Base-by-base conservation (phyloP, 2,797 vertebrate genomes). In the Adelosebastes latens region DNA sequence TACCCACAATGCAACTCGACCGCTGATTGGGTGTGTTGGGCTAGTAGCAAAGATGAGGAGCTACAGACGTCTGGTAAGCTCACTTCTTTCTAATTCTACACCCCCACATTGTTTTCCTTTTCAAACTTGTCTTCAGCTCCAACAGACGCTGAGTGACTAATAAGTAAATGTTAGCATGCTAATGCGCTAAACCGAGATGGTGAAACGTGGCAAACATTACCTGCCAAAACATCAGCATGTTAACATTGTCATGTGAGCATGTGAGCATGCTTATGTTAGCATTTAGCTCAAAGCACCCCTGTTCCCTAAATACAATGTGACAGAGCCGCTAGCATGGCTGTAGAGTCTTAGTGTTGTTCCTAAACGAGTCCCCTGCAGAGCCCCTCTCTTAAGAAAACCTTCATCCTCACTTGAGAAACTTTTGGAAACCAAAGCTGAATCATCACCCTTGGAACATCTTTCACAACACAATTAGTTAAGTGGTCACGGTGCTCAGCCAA, bases 391-490 rank as follows among this genome's bases (percentile, higher is more conserved):
- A 59, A 65, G 32, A 81, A 84, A 85, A 55, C 64, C 67, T 63
- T 74, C 39, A 1, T 83, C 71, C 36, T 74, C 46, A 14, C 75
- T 82, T 89, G 31, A 76, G 59, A 81, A 87, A 83, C 60, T 70
- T 88, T 75, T 49, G 20, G 25, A 75, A 80, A 78, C 68, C 2
- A 11, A 87, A 85, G 77, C 72, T 70, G 46, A 85, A 86, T 82
- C 79, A 80, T 85, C 85, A 81, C 77, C 86, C 84, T 90, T 75
- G 85, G 82, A 94, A 83, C 76, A 92, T 88, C 77, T 86, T 92
- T 82, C 85, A 76, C 81, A 85, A 73, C 79, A 86, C 90, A 92
- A 90, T 91, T 89, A 91, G 87, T 88, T 87, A 94, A 90, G 90
- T 93, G 89, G 88, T 87, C 66, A 80, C n/a, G n/a, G 75, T 79